Evolutionary conservation across 2,113 vertebrate genomes (phyloP).

Genomic region (Daboia siamensis): DNA sequence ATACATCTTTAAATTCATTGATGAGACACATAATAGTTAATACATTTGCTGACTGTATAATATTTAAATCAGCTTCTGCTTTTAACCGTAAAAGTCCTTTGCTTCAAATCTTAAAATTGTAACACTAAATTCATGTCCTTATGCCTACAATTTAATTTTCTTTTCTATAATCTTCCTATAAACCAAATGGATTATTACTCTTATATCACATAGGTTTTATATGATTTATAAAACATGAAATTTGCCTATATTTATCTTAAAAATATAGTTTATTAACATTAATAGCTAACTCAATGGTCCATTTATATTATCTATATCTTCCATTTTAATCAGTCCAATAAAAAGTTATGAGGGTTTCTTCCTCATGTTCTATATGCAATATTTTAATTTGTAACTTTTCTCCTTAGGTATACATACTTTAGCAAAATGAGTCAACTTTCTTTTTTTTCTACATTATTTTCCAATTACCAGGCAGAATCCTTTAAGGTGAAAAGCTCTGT

Average conservation of each 20-base stretch:
- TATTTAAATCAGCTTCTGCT: neutral
- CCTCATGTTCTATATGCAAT: neutral
- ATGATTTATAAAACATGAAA: neutral
- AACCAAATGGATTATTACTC: neutral
- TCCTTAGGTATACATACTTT: neutral
- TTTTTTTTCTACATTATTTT: neutral
- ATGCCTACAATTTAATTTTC: neutral
- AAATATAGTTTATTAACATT: neutral
- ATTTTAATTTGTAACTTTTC: neutral
- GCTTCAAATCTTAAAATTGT: neutral
- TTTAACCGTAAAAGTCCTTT: neutral
- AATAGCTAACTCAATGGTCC: neutral
- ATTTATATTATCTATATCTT: neutral
- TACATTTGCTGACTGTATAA: neutral
- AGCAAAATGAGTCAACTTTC: neutral
- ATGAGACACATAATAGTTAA: neutral
- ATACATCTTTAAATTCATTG: neutral
- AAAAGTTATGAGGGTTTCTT: neutral
- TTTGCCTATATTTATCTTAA: neutral
- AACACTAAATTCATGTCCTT: neutral
- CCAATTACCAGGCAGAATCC: neutral
- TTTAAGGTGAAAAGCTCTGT: neutral
- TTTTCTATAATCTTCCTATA: neutral
- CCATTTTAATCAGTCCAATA: neutral
- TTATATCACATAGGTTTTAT: neutral